Evolutionary conservation across 2,113 vertebrate genomes (phyloP).

Genomic region (Tenrec ecaudatus): DNA sequence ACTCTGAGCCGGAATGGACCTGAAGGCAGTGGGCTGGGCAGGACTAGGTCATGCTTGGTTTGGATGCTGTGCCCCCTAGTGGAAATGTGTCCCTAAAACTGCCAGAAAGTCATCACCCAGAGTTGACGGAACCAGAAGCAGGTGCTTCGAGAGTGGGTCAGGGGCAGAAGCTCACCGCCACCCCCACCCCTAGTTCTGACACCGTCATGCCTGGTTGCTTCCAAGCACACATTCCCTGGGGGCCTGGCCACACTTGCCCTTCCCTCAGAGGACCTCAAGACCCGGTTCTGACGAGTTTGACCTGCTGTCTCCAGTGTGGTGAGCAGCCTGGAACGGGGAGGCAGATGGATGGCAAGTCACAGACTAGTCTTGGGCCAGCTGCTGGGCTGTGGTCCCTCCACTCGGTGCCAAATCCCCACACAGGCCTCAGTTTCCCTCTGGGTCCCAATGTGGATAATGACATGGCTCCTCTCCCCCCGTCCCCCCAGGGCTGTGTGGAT

Average conservation of each 20-base stretch:
- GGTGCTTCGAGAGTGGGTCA: neutral
- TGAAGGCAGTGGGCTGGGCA: too few relatives aligned
- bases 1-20: neutral
- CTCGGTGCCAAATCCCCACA: conserved; percentile 37
- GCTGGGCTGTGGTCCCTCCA: neutral
- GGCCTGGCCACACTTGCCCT: neutral
- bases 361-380: conserved; percentile 51
- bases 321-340: neutral
- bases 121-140: neutral
- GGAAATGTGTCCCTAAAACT: neutral
- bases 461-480: conserved; percentile 41
- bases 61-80: neutral
- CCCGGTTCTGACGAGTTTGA: neutral
- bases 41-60: too few relatives aligned
- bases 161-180: neutral
- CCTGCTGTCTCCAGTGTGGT: neutral
- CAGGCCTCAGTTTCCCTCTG: conserved; percentile 80
- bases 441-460: conserved; percentile 73
- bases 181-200: neutral
- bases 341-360: neutral
- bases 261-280: neutral
- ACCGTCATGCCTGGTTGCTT: neutral
- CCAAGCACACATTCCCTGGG: neutral
- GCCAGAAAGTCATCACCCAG: neutral
- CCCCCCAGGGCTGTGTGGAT: conserved; percentile 48